These are phyloP conservation scores for Lasiurus borealis DNA, from an alignment of 2,113 vertebrate genomes.

Conservation along the genomic window DNA sequence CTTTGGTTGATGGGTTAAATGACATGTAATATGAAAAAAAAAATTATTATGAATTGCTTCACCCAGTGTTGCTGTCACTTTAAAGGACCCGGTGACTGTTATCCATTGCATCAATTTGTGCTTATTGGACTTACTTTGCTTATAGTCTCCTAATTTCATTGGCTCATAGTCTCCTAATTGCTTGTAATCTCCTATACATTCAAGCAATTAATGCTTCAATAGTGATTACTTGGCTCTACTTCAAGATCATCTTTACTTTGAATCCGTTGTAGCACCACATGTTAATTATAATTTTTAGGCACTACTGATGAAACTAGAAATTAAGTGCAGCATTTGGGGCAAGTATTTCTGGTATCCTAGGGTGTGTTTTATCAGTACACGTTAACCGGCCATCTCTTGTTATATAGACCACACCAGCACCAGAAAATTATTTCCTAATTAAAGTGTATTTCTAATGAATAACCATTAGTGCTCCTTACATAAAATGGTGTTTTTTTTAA, in stretches of 20 bases:
- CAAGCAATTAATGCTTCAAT: neutral
- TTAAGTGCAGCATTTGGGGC: slow-evolving; percentile 52
- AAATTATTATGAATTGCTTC: slow-evolving; percentile 24
- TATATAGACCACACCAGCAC: neutral
- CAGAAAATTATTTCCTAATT: slow-evolving; percentile 54
- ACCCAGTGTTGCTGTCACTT: neutral
- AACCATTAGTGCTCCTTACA: neutral
- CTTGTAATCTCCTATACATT: slow-evolving; percentile 46
- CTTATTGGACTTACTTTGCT: slow-evolving; percentile 50
- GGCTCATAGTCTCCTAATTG: slow-evolving; percentile 13
- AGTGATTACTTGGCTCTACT: slow-evolving; percentile 39
- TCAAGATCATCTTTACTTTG: slow-evolving; percentile 47
- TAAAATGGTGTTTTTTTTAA: neutral
- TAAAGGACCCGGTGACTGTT: slow-evolving; percentile 33
- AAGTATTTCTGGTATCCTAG: slow-evolving; percentile 13
- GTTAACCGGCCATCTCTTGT: neutral
- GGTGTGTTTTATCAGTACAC: slow-evolving; percentile 5
- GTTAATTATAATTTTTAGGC: slow-evolving; percentile 58
- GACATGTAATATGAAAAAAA: slow-evolving; percentile 57
- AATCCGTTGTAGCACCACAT: slow-evolving; percentile 44
- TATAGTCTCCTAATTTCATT: slow-evolving; percentile 14
- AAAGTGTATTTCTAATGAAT: neutral
- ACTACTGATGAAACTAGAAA: slow-evolving; percentile 48
- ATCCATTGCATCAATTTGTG: slow-evolving; percentile 46
- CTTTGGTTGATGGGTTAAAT: slow-evolving; percentile 54